A percentile compares a stretch with the other conserved stretches of the same genome.
phyloP scores from a whole-genome alignment of 1,140 invertebrate species.

The Eurosta solidaginis region DNA sequence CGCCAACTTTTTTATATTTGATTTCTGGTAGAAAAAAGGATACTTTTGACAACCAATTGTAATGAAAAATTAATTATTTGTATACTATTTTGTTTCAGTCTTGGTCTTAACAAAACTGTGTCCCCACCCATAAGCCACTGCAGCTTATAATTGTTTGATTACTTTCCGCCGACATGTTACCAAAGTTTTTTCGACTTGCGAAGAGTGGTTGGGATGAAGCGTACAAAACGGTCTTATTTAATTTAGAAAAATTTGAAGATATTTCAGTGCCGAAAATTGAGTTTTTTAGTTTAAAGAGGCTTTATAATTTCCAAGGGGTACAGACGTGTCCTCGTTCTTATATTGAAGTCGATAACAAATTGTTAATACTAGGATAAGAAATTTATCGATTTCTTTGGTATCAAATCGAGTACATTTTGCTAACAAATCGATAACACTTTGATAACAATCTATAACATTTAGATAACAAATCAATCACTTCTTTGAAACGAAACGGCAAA shows the following conservation, averaged over 20 bases:
- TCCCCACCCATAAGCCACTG: not conserved
- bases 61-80: slow-evolving; percentile 27
- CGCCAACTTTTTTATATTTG: not conserved
- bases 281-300: too few relatives aligned
- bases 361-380: too few relatives aligned
- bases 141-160: slow-evolving; percentile 29
- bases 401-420: too few relatives aligned
- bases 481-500: too few relatives aligned
- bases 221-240: not conserved
- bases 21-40: not conserved
- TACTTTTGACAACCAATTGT: slow-evolving; percentile 15
- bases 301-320: too few relatives aligned
- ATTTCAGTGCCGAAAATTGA: too few relatives aligned
- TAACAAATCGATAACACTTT: too few relatives aligned
- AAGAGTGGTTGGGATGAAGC: not conserved
- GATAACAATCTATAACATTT: too few relatives aligned
- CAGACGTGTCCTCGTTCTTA: too few relatives aligned
- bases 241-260: not conserved
- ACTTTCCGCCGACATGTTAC: slow-evolving; percentile 16
- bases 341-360: too few relatives aligned
- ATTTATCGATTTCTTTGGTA: too few relatives aligned
- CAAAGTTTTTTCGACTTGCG: not conserved
- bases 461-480: too few relatives aligned
- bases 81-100: slow-evolving; percentile 2
- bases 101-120: not conserved